Evolutionary conservation across 2,113 vertebrate species (phyloP), one percentile per base, ranked within the genome.

Genomic region (Mustela nigripes): DNA sequence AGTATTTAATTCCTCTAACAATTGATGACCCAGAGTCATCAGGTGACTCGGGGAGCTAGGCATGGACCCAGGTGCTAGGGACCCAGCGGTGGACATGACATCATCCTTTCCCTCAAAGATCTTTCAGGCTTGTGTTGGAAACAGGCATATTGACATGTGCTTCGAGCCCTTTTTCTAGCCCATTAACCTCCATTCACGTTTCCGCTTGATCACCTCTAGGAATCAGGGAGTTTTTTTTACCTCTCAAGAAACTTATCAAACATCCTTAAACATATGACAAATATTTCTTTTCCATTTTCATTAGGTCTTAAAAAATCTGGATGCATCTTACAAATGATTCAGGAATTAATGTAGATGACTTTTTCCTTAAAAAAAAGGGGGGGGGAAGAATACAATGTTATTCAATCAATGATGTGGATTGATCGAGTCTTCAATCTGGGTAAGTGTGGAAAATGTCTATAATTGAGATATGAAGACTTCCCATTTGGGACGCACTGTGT

Each of bases 401-500:
- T 90, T 89, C 71, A 71, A 76, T 91, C 85, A 95, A 26, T 28
- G 39, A 6, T 91, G 26, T 86, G 18, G 82, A 74, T 91, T 7
- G 0, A 96, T 79, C 28, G 28, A n/a, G 26, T 86, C 63, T 94
- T 74, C 71, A 97, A 84, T 90, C 48, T 91, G 71, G 91, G 76
- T 45, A 85, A 83, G 63, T 82, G 73, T 60, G n/a, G 67, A 80
- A 92, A 94, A 90, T 87, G 50, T 91, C 87, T 67, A 84, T 90
- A 58, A 96, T 84, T 5, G 18, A 91, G 71, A 65, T 28, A 82
- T 50, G 48, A 86, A 86, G 10, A 80, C 24, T 28, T 71, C 79
- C 50, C 58, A 12, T 42, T 69, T 81, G 50, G 48, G 73, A 96
- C 50, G 9, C 48, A 31, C 16, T 28, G 10, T 76, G 28, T 33